These are phyloP conservation scores for Cebidichthys violaceus DNA, from an alignment of 2,113 vertebrate species.

Conservation along the genomic window DNA sequence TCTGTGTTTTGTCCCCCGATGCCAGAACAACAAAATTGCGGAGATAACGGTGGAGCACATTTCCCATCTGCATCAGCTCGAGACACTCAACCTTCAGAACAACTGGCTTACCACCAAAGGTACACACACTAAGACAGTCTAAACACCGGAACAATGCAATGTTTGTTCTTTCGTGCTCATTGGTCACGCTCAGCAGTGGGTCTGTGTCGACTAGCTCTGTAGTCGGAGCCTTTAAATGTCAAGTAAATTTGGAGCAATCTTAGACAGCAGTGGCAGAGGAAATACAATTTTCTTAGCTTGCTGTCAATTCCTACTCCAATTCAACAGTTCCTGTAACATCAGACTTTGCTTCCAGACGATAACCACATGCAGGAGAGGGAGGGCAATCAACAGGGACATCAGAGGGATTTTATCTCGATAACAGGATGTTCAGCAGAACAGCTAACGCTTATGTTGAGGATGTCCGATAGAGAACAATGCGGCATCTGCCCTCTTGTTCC, in stretches of 20 bases:
- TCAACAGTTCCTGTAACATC: not conserved
- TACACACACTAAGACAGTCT: conserved; percentile 67
- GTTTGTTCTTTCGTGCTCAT: not conserved
- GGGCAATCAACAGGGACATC: not conserved
- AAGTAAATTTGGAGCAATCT: not conserved
- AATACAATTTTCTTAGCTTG: not conserved
- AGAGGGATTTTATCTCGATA: not conserved
- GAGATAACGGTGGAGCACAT: conserved; percentile 91
- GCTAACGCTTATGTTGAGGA: not conserved
- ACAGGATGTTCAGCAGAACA: not conserved
- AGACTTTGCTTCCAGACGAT: not conserved
- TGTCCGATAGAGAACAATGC: not conserved
- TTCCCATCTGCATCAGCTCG: conserved; percentile 89
- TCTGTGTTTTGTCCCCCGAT: conserved; percentile 57
- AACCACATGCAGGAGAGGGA: not conserved
- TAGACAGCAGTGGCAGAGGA: not conserved
- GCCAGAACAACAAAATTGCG: conserved; percentile 95
- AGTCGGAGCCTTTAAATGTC: not conserved
- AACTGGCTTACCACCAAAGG: conserved; percentile 94
- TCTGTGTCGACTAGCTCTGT: not conserved
- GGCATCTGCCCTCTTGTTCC: not conserved
- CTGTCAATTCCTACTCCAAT: not conserved
- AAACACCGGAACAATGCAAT: not conserved
- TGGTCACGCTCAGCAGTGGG: not conserved
- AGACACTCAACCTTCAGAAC: conserved; percentile 98